These are phyloP conservation scores for Umimayanthus chanpuru DNA, from an alignment of 92 coral and sea anemone species.

Conservation along the genomic window DNA sequence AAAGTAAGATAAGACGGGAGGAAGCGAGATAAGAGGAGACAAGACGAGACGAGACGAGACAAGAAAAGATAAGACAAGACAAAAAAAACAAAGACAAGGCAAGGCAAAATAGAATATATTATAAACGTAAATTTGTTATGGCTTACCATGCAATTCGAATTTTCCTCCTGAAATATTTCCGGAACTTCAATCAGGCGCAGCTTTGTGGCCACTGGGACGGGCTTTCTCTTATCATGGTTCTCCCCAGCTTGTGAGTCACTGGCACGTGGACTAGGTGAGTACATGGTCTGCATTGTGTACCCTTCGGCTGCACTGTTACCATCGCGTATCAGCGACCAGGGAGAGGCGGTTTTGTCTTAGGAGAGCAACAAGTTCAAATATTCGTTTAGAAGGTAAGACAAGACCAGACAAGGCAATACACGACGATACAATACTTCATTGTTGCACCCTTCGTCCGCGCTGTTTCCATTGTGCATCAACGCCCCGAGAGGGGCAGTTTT, in stretches of 20 bases:
- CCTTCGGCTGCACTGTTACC: background rate
- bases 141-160: slow-evolving; percentile 7
- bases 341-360: slow-evolving; percentile 4
- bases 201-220: background rate
- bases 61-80: background rate
- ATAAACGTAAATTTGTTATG: too few species aligned
- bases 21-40: too few species aligned
- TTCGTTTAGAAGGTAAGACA: too few species aligned
- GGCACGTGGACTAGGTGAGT: slow-evolving; percentile 13
- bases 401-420: too few species aligned
- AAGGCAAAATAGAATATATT: background rate
- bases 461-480: too few species aligned
- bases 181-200: slow-evolving; percentile 35
- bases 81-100: background rate
- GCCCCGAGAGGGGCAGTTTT: too few species aligned
- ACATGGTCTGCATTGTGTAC: background rate
- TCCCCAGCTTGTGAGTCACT: background rate
- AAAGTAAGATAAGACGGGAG: too few species aligned
- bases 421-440: too few species aligned
- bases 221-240: background rate
- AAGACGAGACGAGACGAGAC: background rate
- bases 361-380: too few species aligned
- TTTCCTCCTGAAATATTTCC: slow-evolving; percentile 29
- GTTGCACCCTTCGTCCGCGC: too few species aligned
- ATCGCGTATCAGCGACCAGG: slow-evolving; percentile 1